Conservation (phyloP, 2,888 invertebrate species). For the Chrysolina haemoptera region DNA sequence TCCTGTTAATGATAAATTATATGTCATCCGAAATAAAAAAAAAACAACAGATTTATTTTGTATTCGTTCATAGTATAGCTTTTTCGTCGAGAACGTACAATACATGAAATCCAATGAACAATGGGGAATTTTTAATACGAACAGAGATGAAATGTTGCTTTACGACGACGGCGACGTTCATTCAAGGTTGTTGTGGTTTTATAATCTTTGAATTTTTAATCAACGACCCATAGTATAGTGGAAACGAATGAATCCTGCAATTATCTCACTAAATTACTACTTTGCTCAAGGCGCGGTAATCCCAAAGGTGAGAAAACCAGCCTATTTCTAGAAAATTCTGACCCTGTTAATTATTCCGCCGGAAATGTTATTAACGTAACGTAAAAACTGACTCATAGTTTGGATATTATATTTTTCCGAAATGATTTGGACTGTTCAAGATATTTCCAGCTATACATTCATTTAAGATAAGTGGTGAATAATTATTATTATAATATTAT, state of each 20-base stretch:
- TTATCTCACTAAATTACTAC: neutral
- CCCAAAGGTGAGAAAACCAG: neutral
- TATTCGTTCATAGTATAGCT: no score
- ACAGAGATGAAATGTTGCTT: neutral
- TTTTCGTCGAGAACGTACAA: neutral
- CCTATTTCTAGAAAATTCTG: neutral
- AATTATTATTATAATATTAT: no score
- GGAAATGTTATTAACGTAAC: neutral
- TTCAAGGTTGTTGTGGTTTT: constrained; percentile 5
- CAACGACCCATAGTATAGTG: neutral
- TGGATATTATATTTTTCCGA: neutral
- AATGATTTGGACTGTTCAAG: no score
- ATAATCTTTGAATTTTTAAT: neutral
- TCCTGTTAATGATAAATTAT: no score
- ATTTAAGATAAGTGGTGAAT: no score
- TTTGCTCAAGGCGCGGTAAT: neutral
- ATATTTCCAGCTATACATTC: no score
- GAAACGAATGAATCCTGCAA: constrained; percentile 3
- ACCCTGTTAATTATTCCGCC: neutral
- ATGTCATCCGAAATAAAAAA: no score
- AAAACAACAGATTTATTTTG: no score
- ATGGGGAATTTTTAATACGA: neutral
- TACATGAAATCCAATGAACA: neutral
- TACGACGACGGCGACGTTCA: neutral
- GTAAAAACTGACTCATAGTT: neutral